Percentiles rank a stretch among this genome's conserved stretches.
Evolutionary conservation across 1,140 invertebrate species (phyloP).

Genomic region (Drosophila subpulchrella): DNA sequence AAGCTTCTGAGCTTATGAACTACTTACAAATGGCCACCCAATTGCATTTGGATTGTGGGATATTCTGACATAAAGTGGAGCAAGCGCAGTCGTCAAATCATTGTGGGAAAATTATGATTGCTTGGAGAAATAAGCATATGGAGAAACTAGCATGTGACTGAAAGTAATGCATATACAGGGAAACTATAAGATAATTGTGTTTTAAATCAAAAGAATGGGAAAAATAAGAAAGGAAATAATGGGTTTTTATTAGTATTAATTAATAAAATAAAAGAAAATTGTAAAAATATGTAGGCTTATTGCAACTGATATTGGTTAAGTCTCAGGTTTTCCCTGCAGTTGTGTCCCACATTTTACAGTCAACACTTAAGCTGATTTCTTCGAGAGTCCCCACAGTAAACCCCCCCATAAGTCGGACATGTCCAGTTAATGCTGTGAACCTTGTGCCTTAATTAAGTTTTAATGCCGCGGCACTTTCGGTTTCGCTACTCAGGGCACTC

Average conservation of each 20-base stretch:
- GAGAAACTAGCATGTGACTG: constrained; percentile 16
- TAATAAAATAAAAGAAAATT: too few species aligned
- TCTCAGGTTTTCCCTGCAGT: too few species aligned
- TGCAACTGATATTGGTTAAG: too few species aligned
- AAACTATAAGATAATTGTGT: neutral
- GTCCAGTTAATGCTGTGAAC: constrained; percentile 51
- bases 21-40: constrained; percentile 25
- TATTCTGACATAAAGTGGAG: constrained; percentile 32
- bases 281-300: too few species aligned
- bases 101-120: constrained; percentile 44
- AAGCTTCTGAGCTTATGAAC: constrained; percentile 4
- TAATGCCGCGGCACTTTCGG: constrained; percentile 53
- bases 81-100: constrained; percentile 10
- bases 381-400: neutral
- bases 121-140: neutral
- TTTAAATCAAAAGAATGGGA: neutral
- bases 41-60: constrained; percentile 46
- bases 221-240: neutral
- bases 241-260: neutral
- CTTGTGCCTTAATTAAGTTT: constrained; percentile 59
- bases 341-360: too few species aligned
- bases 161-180: constrained; percentile 11
- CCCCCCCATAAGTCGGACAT: neutral
- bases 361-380: too few species aligned
- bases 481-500: constrained; percentile 19